Conservation (phyloP, 2,888 invertebrate genomes). For the Drosophila demipolita region DNA sequence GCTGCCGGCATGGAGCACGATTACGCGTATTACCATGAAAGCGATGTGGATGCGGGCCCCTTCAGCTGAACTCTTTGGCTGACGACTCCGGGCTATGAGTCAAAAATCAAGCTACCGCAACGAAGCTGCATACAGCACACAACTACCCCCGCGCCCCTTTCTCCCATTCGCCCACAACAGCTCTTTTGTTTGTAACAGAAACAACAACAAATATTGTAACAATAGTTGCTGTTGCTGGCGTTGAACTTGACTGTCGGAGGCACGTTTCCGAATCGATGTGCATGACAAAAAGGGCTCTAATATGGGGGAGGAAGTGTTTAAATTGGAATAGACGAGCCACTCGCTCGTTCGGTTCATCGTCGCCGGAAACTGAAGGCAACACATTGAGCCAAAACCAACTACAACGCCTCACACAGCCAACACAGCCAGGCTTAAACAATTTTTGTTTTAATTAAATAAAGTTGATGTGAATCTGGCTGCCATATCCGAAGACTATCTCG, state of each 20-base stretch:
- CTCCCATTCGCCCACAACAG: not conserved
- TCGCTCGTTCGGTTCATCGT: slow-evolving; percentile 26
- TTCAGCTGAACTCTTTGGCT: slow-evolving; percentile 58
- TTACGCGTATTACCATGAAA: slow-evolving; percentile 65
- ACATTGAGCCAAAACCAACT: slow-evolving; percentile 48
- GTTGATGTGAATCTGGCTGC: slow-evolving; percentile 31
- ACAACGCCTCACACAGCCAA: slow-evolving; percentile 21
- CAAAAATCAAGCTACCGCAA: slow-evolving; percentile 80
- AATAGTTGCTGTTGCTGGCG: slow-evolving; percentile 71
- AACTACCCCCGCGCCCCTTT: not conserved
- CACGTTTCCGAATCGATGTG: slow-evolving; percentile 74
- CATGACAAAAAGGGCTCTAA: slow-evolving; percentile 76
- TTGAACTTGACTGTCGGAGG: slow-evolving; percentile 77
- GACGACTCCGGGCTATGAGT: slow-evolving; percentile 55
- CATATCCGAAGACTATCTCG: slow-evolving; percentile 31
- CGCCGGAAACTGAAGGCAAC: slow-evolving; percentile 72
- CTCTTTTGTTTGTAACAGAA: slow-evolving; percentile 60
- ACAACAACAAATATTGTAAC: slow-evolving; percentile 48
- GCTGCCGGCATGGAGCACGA: slow-evolving; percentile 36
- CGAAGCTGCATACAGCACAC: slow-evolving; percentile 51
- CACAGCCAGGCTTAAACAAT: slow-evolving; percentile 41
- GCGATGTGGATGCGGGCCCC: slow-evolving; percentile 73
- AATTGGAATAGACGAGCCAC: slow-evolving; percentile 70
- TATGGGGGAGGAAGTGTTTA: slow-evolving; percentile 76
- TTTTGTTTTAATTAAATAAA: slow-evolving; percentile 65